Conservation (phyloP, 2,888 invertebrate species). For the Serrognathus titanus region DNA sequence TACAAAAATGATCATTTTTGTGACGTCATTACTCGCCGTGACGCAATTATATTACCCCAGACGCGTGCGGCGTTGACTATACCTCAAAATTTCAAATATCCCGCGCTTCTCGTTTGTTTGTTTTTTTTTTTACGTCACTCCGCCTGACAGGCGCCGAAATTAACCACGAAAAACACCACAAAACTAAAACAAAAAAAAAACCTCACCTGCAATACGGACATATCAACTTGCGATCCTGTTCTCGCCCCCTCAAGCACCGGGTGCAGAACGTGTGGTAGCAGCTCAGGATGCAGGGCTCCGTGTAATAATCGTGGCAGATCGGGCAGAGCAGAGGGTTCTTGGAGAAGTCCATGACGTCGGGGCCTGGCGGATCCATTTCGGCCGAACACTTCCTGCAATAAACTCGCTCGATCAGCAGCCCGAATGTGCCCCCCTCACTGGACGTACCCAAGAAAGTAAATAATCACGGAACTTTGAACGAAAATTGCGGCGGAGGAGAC, state of each 20-base stretch:
- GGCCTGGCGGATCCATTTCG: slow-evolving; percentile 45
- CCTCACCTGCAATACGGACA: slow-evolving; percentile 68
- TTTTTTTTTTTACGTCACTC: neutral
- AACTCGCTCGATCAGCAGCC: neutral
- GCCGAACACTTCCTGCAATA: slow-evolving; percentile 27
- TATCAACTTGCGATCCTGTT: slow-evolving; percentile 58
- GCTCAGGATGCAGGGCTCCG: slow-evolving; percentile 63
- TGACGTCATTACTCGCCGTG: too few species aligned
- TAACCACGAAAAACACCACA: too few species aligned
- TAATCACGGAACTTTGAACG: slow-evolving; percentile 20
- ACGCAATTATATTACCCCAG: too few species aligned
- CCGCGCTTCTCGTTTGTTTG: neutral
- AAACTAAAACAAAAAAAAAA: neutral
- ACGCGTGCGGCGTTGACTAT: neutral
- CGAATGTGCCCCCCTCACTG: neutral
- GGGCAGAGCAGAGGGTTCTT: slow-evolving; percentile 64
- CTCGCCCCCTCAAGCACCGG: slow-evolving; percentile 60
- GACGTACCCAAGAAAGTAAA: slow-evolving; percentile 25
- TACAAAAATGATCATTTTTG: too few species aligned
- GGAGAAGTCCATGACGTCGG: slow-evolving; percentile 44
- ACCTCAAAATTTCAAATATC: neutral
- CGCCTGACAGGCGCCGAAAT: too few species aligned
- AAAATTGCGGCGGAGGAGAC: neutral
- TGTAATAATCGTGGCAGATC: slow-evolving; percentile 65
- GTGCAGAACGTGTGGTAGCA: slow-evolving; percentile 72